A percentile compares a stretch with the other conserved stretches of the same genome.
Evolutionary conservation across 2,888 invertebrate species (phyloP).

Genomic region (Crossocerus cetratus): DNA sequence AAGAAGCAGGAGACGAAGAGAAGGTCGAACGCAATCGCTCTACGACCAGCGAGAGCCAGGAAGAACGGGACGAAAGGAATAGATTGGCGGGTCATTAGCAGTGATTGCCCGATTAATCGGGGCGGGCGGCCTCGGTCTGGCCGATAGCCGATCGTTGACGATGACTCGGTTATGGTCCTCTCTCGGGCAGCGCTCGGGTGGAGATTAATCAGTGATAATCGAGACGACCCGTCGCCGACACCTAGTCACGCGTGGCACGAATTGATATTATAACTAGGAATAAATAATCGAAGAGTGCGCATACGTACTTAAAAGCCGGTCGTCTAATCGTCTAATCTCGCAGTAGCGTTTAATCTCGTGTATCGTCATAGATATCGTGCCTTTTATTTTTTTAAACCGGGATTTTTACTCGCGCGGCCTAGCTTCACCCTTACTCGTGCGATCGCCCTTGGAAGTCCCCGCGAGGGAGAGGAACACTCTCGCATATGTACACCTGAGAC

Average conservation of each 20-base stretch:
- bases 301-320: not conserved
- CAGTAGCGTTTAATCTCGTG: conserved; percentile 3
- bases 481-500: not conserved
- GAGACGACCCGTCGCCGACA: not conserved
- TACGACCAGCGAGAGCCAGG: conserved; percentile 20
- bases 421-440: not conserved
- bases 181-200: not conserved
- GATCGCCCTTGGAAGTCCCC: not conserved
- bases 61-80: conserved; percentile 16
- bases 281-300: conserved; percentile 1
- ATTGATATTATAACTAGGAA: no score
- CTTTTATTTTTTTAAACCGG: conserved; percentile 5
- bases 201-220: not conserved
- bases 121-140: conserved; percentile 22
- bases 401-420: conserved; percentile 12
- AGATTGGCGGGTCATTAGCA: not conserved
- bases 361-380: not conserved
- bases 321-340: not conserved
- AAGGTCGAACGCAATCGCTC: conserved; percentile 17
- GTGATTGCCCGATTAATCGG: conserved; percentile 45
- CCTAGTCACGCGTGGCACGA: not conserved
- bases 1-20: conserved; percentile 33
- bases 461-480: not conserved
- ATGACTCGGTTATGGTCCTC: not conserved
- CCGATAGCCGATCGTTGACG: conserved; percentile 22